Evolutionary conservation across 2,797 vertebrate species (phyloP).

Genomic region (Sorex maritimensis): DNA sequence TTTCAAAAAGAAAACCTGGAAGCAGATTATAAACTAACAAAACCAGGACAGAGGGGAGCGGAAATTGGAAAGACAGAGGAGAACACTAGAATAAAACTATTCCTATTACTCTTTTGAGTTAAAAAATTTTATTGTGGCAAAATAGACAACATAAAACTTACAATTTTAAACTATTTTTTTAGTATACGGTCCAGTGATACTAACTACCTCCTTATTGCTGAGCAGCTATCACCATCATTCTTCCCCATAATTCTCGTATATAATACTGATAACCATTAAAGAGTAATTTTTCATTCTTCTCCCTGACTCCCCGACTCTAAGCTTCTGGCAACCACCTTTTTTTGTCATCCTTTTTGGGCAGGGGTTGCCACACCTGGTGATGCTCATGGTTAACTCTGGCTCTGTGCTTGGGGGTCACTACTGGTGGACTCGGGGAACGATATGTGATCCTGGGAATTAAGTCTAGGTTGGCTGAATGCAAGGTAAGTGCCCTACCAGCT

Average conservation of each 20-base stretch:
- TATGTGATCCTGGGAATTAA: no score
- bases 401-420: no score
- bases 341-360: not conserved
- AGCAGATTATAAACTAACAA: constrained; percentile 56
- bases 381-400: no score
- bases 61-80: not conserved
- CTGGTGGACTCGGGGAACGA: no score
- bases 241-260: not conserved
- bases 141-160: constrained; percentile 45
- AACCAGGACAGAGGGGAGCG: not conserved
- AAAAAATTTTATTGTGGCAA: constrained; percentile 61
- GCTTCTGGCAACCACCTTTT: constrained; percentile 3
- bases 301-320: not conserved
- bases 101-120: not conserved
- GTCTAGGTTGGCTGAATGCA: no score
- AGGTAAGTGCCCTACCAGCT: no score
- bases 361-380: no score
- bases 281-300: not conserved
- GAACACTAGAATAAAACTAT: constrained; percentile 50
- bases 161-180: constrained; percentile 34
- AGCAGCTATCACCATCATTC: not conserved
- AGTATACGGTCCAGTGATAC: not conserved
- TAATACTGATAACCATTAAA: constrained; percentile 31
- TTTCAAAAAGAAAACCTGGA: constrained; percentile 65
- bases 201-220: constrained; percentile 49